phyloP scores from a whole-genome alignment of 2,113 vertebrate genomes.

The Limnothrissa miodon region DNA sequence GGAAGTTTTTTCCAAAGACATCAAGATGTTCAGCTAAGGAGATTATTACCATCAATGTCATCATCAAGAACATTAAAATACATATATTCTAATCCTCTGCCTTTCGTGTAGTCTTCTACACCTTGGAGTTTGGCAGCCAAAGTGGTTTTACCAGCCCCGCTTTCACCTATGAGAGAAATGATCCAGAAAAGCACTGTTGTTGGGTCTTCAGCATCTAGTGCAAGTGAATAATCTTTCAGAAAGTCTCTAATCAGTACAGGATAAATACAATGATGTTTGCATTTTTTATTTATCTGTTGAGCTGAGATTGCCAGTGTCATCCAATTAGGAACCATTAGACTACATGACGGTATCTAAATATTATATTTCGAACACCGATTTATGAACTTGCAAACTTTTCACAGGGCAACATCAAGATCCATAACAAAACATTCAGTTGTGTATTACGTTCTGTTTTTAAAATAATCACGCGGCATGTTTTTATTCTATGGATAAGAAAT shows the following conservation, averaged over 20 bases:
- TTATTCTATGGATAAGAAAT: neutral
- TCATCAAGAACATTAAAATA: slow-evolving; percentile 84
- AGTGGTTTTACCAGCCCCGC: slow-evolving; percentile 84
- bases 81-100: slow-evolving; percentile 83
- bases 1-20: neutral
- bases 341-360: too few relatives aligned
- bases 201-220: neutral
- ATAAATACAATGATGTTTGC: neutral
- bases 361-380: neutral
- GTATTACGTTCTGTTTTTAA: neutral
- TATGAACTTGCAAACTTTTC: neutral
- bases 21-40: neutral
- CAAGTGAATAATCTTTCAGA: too few relatives aligned
- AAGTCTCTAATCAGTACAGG: neutral
- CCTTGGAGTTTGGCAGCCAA: slow-evolving; percentile 83
- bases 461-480: too few relatives aligned
- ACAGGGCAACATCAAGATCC: neutral
- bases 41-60: slow-evolving; percentile 80
- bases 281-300: neutral
- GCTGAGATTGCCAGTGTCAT: neutral
- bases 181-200: neutral
- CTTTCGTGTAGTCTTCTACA: slow-evolving; percentile 83
- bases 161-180: slow-evolving; percentile 70
- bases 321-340: too few relatives aligned
- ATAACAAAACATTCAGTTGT: neutral